Evolutionary conservation across 2,888 invertebrate genomes (phyloP), one percentile per base, ranked within the genome.

Genomic region (Idaea dimidiata): DNA sequence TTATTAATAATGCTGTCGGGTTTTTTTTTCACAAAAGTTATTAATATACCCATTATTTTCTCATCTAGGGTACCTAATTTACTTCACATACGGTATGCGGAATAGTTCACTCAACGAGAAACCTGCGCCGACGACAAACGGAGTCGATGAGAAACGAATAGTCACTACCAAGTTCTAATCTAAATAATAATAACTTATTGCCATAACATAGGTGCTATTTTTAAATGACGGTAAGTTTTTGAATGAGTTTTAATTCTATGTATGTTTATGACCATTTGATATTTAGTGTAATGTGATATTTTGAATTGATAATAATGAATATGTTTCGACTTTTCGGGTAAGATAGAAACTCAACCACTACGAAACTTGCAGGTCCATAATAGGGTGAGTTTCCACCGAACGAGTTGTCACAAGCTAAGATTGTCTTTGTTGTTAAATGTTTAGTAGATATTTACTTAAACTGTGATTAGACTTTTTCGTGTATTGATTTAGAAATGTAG

Each of bases 71-170:
- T 96, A 97, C 78, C 75, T 94, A 1, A 97, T 98, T 77, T 98
- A 98, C 86, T 97, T 98, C 84, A 83, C 92, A 67, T 98, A 98
- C 80, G 98, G 98, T 57, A 94, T 98, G 63, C 89, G 93, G 55
- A 93, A 98, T 81, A 98, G 98, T 63, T 89, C 93, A 0, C 94
- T 96, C 74, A 93, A 94, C n/a, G 76, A 75, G 61, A 62, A 70
- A 0, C 67, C 73, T 4, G 56, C 66, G 0, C 62, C 70, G 0
- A 67, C 66, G 0, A 61, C 63, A 18, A 83, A 83, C 61, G 78
- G 78, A 2, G 66, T 70, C 17, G 60, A 74, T 14, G 62, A 73
- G 61, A 31, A 66, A 68, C 81, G 80, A 60, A 65, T 69, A 4
- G 67, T 84, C 59, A 84, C 86, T 17, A 91, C 91, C 0, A 90